Evolutionary conservation across 2,888 invertebrate genomes (phyloP).

Genomic region (Dolichomitus sp.): DNA sequence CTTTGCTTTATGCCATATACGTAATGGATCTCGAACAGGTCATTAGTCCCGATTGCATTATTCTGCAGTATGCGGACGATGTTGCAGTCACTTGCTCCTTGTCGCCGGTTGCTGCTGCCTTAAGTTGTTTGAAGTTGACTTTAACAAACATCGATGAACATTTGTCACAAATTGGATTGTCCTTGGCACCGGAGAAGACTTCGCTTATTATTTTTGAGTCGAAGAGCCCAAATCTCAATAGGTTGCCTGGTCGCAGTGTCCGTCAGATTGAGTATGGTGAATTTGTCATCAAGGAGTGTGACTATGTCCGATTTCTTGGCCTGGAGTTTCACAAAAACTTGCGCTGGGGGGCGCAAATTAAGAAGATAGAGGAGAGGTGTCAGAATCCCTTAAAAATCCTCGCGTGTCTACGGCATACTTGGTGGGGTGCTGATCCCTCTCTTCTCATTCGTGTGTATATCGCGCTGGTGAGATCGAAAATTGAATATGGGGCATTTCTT

Average conservation of each 20-base stretch:
- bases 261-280: conserved; percentile 12
- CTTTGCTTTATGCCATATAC: conserved; percentile 37
- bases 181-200: conserved; percentile 34
- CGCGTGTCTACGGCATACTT: conserved; percentile 36
- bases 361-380: conserved; percentile 8
- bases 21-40: conserved; percentile 11
- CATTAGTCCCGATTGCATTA: background rate
- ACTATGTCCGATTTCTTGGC: conserved; percentile 15
- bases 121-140: background rate
- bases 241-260: background rate
- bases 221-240: background rate
- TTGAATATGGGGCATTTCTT: conserved; percentile 53
- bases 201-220: conserved; percentile 23
- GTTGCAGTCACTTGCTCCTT: background rate
- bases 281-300: background rate
- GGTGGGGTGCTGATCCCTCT: conserved; percentile 27
- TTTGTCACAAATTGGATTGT: conserved; percentile 17
- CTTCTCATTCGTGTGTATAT: background rate
- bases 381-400: conserved; percentile 38
- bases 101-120: background rate
- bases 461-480: conserved; percentile 12
- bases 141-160: background rate
- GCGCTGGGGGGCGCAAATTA: conserved; percentile 18
- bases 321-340: conserved; percentile 11
- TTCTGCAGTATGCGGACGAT: conserved; percentile 28